Evolutionary conservation across 2,113 vertebrate genomes (phyloP), one percentile per base, ranked within the genome.

Genomic region (Theropithecus gelada): DNA sequence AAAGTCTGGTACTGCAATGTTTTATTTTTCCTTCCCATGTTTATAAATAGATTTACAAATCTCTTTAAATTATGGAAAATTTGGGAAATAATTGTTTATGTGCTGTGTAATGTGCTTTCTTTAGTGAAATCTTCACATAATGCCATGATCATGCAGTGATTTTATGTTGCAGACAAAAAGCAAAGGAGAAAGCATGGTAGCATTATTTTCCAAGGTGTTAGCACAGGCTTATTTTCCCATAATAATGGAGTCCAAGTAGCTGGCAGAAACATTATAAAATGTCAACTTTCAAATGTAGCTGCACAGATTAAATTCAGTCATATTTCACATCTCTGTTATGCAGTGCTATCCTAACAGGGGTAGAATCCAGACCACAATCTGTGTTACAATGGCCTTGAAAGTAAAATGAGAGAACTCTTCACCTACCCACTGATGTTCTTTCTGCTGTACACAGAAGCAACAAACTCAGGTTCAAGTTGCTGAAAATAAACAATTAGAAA

Each of bases 401-500:
- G 75, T 82, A 85, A 97, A 96, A 91, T 1, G 64, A 96, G 96
- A 98, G 86, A 96, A 86, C 79, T 96, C 78, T 96, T 98, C 97
- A 97, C 95, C 93, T 95, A 30, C 86, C 59, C n/a, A 27, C 66
- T 90, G 79, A 85, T 98, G 97, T 82, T 88, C 45, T 97, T 61
- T 97, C 90, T 95, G 22, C 59, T 96, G 35, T n/a, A 48, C 72
- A 88, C 80, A 93, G 80, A 79, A 76, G 27, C 61, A 78, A 82
- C 88, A 96, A 55, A 76, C 66, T 38, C 43, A 70, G 78, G 92
- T 87, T 96, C 2, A 0, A 1, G 1, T 50, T 64, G 85, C 97
- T 97, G 97, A 98, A 98, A 98, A 97, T 88, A 98, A 98, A 98
- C 97, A 98, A 98, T 98, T 98, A 97, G 86, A 75, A 98, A 97